Base-by-base conservation (phyloP, 2,888 invertebrate genomes). In the Boloria selene region DNA sequence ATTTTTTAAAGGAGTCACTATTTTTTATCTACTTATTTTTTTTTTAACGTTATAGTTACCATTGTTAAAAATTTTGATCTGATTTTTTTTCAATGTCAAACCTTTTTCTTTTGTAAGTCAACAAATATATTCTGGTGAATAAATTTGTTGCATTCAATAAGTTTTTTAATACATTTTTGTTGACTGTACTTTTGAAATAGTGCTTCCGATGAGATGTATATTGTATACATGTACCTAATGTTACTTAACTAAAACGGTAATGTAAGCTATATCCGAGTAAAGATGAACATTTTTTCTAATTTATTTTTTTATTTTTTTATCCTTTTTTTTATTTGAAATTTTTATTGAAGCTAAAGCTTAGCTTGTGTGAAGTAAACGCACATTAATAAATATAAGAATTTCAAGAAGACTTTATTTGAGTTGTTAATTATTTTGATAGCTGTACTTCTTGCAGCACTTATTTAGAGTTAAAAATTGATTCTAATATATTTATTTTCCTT, bases 21-120 rank as follows among this genome's bases (percentile, higher is more conserved):
- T 16, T 49, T 45, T 59, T 59, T 26, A 17, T 38, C 49, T 31
- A 3, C 38, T 59, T 49, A 31, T 16, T n/a, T 49, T 47, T 52
- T 22, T 53, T 53, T 61, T 0, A 49, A 26, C 3, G 54, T 52
- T 45, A 26, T 50, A 70, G 70, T 70, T 70, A 70, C 70, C 70
- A 70, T 62, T 70, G 68, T 70, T 67, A 58, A 58, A 58, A 44
- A 56, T 52, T 10, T 42, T 45, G 61, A 64, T 49, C 45, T 61
- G 52, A 38, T 45, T 62, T 61, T 31, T 61, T 17, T 42, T 13
- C 45, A 50, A 17, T 55, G 13, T 50, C 16, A 38, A 42, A 31
- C 18, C 17, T 22, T 45, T 10, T 42, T 45, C 31, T 55, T 44
- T 54, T 54, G 49, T 42, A 17, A 42, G 58, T 53, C 55, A 55